These are phyloP conservation scores for Hemistola chrysoprasaria DNA, from an alignment of 2,888 invertebrate genomes.

Conservation along the genomic window DNA sequence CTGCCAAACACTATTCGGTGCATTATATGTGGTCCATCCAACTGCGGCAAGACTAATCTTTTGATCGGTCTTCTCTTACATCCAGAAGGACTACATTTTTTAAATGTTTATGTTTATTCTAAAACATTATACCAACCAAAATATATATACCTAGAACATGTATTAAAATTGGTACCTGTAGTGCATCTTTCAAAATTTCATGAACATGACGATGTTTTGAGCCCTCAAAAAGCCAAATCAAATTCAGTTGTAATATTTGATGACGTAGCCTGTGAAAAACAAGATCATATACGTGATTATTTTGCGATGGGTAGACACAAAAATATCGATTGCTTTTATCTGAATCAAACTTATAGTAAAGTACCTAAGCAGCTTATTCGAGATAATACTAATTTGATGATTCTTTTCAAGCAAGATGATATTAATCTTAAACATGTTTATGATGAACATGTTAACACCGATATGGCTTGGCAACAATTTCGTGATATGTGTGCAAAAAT, in stretches of 20 bases:
- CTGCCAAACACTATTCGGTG: constrained; percentile 20
- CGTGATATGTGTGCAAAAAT: constrained; percentile 7
- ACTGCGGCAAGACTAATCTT: constrained; percentile 32
- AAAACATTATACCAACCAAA: constrained; percentile 18
- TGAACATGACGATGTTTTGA: constrained; percentile 7
- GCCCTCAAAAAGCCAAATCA: constrained; percentile 19
- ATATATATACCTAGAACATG: constrained; percentile 8
- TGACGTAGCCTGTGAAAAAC: constrained; percentile 25
- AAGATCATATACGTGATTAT: constrained; percentile 11
- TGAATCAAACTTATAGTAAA: constrained; percentile 36
- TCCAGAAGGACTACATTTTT: constrained; percentile 15
- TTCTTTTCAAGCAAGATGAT: constrained; percentile 39
- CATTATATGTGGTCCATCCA: constrained; percentile 25
- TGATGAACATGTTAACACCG: constrained; percentile 34
- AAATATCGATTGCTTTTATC: constrained; percentile 28
- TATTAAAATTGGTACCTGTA: constrained; percentile 4
- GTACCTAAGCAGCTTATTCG: constrained; percentile 35
- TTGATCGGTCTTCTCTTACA: constrained; percentile 21
- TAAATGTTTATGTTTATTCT: constrained; percentile 21
- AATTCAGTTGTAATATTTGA: constrained; percentile 26
- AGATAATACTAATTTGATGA: constrained; percentile 19
- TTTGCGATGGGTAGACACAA: constrained; percentile 22
- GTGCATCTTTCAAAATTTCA: constrained; percentile 1
- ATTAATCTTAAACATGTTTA: constrained; percentile 37
- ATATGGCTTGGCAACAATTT: constrained; percentile 31